These are phyloP conservation scores for Brachionus calyciflorus DNA, from an alignment of 1,140 invertebrate species.

Conservation along the genomic window DNA sequence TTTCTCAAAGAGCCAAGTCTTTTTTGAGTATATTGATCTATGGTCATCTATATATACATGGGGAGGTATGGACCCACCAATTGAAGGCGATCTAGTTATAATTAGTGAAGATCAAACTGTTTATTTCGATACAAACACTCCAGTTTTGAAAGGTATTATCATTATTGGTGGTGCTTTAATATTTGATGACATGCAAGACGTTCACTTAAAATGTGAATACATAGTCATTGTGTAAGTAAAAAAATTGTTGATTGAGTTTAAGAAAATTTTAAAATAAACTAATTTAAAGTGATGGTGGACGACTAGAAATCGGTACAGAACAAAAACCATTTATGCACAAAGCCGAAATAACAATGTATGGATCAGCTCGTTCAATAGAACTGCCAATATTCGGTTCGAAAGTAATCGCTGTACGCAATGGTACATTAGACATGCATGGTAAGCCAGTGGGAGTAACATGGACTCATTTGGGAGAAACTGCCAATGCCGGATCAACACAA, in stretches of 20 bases:
- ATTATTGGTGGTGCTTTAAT: constrained; percentile 49
- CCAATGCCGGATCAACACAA: constrained; percentile 49
- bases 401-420: constrained; percentile 48
- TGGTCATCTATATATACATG: constrained; percentile 53
- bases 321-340: constrained; percentile 48
- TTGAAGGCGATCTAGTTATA: constrained; percentile 54
- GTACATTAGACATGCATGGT: constrained; percentile 51
- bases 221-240: constrained; percentile 47
- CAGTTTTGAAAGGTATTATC: constrained; percentile 49
- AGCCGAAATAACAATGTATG: constrained; percentile 48
- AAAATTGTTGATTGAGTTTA: neutral
- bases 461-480: constrained; percentile 53
- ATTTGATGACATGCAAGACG: constrained; percentile 48
- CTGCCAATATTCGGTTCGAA: constrained; percentile 50
- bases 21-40: constrained; percentile 51
- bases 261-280: too few relatives aligned
- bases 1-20: constrained; percentile 36
- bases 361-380: constrained; percentile 47
- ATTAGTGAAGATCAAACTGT: constrained; percentile 53
- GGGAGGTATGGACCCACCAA: constrained; percentile 50
- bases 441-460: constrained; percentile 51
- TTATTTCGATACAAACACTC: constrained; percentile 54
- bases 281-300: constrained; percentile 47
- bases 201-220: constrained; percentile 49
- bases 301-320: constrained; percentile 48